Base-by-base conservation (phyloP, 2,797 vertebrate genomes). In the Bufotes viridis region DNA sequence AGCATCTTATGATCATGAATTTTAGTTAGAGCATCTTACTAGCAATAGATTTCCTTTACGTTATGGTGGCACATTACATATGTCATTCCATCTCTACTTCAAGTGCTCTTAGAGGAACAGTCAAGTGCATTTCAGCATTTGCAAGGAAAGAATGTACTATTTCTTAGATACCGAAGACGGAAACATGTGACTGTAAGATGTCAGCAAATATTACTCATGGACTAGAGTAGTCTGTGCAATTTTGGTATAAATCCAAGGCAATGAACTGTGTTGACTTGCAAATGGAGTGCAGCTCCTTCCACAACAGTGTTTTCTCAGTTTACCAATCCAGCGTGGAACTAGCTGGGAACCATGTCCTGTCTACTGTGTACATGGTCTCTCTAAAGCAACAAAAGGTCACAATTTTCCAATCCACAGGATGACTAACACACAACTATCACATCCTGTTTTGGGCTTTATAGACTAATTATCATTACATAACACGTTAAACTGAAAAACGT, bases 371-470 rank as follows among this genome's bases (percentile, higher is more conserved):
- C 60, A 81, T 51, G 34, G 67, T 15, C n/a, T 53, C 58, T n/a
- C 14, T 51, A 51, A 65, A 67, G 42, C 65, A 65, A 24, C 42
- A 75, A 84, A 84, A 75, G 82, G 82, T 84, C 57, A 84, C 17
- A 29, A 22, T 34, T 84, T 72, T 13, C 79, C 79, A 15, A 60
- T 74, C 82, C 82, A 84, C 11, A 13, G 53, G 75, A 84, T 84
- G 67, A 74, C 67, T 72, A 70, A 84, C 55, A 22, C 53, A 26
- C 14, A 53, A 61, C 13, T 18, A 75, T 63, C 29, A n/a, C 13
- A 65, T 84, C 70, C 82, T 75, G 82, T 84, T 72, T 84, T 72
- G 51, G 67, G 53, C 67, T 84, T 58, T 53, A 70, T 58, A 69
- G 55, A 82, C 11, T 10, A 8, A 22, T 14, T 55, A 24, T 18